phyloP scores from a whole-genome alignment of 2,113 vertebrate genomes.

The Actenoides lindsayi region DNA sequence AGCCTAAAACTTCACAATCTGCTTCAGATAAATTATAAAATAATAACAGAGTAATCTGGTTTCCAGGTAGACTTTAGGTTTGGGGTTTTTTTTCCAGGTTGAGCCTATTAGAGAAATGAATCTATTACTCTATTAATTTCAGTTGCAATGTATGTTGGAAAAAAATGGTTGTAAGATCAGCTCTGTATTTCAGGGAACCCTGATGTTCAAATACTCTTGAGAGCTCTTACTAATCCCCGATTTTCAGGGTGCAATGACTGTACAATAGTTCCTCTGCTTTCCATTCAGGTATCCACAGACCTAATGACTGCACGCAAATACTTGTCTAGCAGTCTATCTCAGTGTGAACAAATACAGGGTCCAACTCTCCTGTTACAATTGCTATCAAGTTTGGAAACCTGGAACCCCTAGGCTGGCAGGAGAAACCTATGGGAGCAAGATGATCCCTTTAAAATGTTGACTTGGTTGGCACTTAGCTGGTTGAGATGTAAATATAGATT shows the following conservation, averaged over 20 bases:
- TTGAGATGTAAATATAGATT: neutral
- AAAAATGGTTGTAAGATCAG: neutral
- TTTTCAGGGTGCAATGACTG: neutral
- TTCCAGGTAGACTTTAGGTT: neutral
- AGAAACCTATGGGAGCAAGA: neutral
- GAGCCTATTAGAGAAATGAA: neutral
- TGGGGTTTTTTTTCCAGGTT: neutral
- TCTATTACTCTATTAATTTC: neutral
- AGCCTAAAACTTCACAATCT: neutral
- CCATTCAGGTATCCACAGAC: neutral
- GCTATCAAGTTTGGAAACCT: neutral
- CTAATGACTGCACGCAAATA: neutral
- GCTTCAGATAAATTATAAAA: neutral
- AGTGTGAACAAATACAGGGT: neutral
- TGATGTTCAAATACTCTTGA: neutral
- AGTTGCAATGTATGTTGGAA: neutral
- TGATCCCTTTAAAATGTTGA: neutral
- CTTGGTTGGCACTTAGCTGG: neutral
- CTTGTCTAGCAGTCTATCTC: neutral
- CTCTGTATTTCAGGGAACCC: neutral
- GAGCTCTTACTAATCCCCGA: neutral
- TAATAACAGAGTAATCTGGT: neutral
- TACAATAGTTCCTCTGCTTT: neutral
- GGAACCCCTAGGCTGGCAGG: neutral
- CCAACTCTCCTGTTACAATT: neutral